Conservation (phyloP, 2,113 vertebrate species). For the Oreocharis arfaki region DNA sequence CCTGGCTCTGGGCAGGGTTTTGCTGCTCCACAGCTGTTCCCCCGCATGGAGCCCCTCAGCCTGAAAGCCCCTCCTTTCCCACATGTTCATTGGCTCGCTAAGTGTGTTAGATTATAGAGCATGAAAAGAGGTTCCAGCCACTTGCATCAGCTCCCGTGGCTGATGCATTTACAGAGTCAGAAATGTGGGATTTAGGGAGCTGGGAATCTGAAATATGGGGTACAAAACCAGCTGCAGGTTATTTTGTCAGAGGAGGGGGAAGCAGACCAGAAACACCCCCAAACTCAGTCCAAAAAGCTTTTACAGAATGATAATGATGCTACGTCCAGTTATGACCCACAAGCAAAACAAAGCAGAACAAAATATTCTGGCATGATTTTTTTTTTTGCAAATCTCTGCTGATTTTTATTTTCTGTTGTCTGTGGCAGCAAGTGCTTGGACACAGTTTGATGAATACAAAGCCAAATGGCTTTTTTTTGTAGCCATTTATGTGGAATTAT, state of each 20-base stretch:
- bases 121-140: conserved; percentile 12
- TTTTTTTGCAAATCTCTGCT: background rate
- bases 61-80: conserved; percentile 62
- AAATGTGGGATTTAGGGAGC: background rate
- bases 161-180: conserved; percentile 1
- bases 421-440: background rate
- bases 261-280: background rate
- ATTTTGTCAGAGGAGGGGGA: background rate
- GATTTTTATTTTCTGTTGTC: background rate
- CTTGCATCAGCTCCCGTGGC: background rate
- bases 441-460: background rate
- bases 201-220: background rate
- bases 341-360: background rate
- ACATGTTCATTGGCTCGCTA: conserved; percentile 57
- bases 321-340: background rate
- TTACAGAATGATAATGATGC: background rate
- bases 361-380: background rate
- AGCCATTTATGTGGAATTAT: background rate
- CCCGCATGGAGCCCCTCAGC: conserved; percentile 35
- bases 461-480: background rate
- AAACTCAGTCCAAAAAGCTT: background rate
- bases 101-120: conserved; percentile 5
- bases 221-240: background rate
- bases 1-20: background rate
- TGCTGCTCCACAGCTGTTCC: conserved; percentile 13